phyloP scores from a whole-genome alignment of 1,140 invertebrate genomes.

The Papilio xuthus region DNA sequence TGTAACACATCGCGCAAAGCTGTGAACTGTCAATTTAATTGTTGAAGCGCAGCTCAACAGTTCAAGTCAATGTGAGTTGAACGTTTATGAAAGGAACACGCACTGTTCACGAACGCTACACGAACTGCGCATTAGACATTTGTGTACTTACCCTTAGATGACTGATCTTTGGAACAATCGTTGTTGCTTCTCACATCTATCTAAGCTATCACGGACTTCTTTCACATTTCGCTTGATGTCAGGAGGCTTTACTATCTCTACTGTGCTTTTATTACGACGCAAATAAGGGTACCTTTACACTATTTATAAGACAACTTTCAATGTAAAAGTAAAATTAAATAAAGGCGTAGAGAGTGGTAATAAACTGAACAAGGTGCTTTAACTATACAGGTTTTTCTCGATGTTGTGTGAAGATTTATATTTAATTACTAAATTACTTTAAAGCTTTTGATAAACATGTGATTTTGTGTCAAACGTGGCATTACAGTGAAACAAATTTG shows the following conservation, averaged over 20 bases:
- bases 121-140: not conserved
- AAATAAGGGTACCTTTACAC: not conserved
- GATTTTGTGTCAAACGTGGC: not conserved
- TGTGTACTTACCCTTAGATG: conserved; percentile 9
- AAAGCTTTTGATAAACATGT: too few species aligned
- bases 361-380: not conserved
- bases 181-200: conserved; percentile 23
- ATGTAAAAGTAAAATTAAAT: not conserved
- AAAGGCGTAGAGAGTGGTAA: not conserved
- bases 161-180: conserved; percentile 9
- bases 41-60: too few species aligned
- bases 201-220: conserved; percentile 22
- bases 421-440: too few species aligned
- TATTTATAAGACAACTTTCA: not conserved
- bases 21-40: too few species aligned
- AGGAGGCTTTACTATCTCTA: not conserved
- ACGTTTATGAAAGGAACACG: too few species aligned
- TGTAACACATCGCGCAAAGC: too few species aligned
- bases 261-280: not conserved
- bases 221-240: conserved; percentile 32
- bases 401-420: too few species aligned
- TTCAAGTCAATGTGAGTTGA: too few species aligned
- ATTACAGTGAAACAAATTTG: too few species aligned
- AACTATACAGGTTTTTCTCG: not conserved
- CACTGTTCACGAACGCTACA: not conserved